Evolutionary conservation across 2,797 vertebrate genomes (phyloP).

Genomic region (Neopelma chrysocephalum): DNA sequence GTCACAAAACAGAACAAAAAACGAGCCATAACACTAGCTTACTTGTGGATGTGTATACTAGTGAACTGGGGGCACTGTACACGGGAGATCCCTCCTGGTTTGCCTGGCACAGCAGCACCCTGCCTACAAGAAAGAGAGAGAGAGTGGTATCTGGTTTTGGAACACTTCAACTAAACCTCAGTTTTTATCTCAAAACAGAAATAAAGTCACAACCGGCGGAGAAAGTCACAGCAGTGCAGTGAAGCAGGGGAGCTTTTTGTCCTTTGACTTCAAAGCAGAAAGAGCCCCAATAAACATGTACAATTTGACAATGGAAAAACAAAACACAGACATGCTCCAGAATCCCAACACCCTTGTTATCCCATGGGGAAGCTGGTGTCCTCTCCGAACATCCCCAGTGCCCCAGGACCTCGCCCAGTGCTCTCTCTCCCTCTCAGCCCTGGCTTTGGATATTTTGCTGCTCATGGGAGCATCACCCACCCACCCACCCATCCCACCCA

Average conservation of each 20-base stretch:
- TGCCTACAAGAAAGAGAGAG: slow-evolving; percentile 80
- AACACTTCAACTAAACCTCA: slow-evolving; percentile 51
- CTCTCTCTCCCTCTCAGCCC: neutral
- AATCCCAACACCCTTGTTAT: neutral
- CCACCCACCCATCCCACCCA: neutral
- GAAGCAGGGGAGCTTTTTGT: neutral
- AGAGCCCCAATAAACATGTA: neutral
- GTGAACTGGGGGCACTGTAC: slow-evolving; percentile 84
- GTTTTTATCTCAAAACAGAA: slow-evolving; percentile 12
- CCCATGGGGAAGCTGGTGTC: neutral
- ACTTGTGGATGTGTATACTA: slow-evolving; percentile 85
- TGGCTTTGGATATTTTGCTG: neutral
- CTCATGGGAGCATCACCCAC: accelerated
- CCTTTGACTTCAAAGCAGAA: neutral
- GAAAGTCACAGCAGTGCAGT: neutral
- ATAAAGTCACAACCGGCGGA: neutral
- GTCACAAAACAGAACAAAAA: slow-evolving; percentile 70
- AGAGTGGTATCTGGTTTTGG: slow-evolving; percentile 71
- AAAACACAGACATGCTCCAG: neutral
- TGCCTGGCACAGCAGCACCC: slow-evolving; percentile 83
- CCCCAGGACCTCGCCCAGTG: neutral
- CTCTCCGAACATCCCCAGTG: neutral
- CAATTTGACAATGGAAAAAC: neutral
- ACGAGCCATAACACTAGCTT: slow-evolving; percentile 70
- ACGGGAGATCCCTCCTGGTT: slow-evolving; percentile 84